A percentile compares a stretch with the other conserved stretches of the same genome.
Conservation (phyloP, 2,888 invertebrate genomes). For the Bembecia ichneumoniformis region DNA sequence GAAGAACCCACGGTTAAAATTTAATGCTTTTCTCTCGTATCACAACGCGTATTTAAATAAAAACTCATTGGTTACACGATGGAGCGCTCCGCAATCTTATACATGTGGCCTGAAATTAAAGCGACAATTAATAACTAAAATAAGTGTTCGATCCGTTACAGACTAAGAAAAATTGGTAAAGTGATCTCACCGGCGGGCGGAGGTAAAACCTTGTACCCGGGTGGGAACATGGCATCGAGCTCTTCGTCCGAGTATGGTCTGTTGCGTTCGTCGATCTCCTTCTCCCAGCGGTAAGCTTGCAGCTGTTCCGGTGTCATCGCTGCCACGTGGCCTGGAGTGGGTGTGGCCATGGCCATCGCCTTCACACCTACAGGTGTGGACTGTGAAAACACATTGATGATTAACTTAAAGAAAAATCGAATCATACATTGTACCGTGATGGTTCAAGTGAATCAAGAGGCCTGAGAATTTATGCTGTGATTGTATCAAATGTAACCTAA, state of each 20-base stretch:
- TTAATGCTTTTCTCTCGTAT: neutral
- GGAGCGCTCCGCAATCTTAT: conserved; percentile 39
- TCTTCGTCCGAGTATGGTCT: conserved; percentile 97
- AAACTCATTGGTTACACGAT: conserved; percentile 19
- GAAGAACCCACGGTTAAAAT: conserved; percentile 60
- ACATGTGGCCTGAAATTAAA: conserved; percentile 70
- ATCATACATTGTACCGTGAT: too few species aligned
- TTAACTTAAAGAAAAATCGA: too few species aligned
- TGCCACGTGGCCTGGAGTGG: conserved; percentile 94
- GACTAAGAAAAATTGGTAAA: neutral
- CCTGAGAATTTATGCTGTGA: too few species aligned
- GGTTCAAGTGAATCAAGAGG: too few species aligned
- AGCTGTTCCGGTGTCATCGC: conserved; percentile 99
- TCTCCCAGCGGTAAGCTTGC: conserved; percentile 98
- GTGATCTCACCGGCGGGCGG: conserved; percentile 85
- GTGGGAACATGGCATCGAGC: conserved; percentile 96
- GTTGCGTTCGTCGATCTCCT: conserved; percentile 98
- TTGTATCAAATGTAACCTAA: too few species aligned
- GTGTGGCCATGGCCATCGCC: conserved; percentile 99
- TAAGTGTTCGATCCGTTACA: conserved; percentile 27
- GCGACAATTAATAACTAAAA: conserved; percentile 53
- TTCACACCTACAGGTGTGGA: conserved; percentile 91
- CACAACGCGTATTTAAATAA: too few species aligned
- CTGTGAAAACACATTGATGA: conserved; percentile 17
- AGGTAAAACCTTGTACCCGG: conserved; percentile 96